A percentile compares a stretch with the other conserved stretches of the same genome.
These are phyloP conservation scores for Microcebus griseorufus DNA, from an alignment of 2,113 vertebrate species.

Conservation along the genomic window DNA sequence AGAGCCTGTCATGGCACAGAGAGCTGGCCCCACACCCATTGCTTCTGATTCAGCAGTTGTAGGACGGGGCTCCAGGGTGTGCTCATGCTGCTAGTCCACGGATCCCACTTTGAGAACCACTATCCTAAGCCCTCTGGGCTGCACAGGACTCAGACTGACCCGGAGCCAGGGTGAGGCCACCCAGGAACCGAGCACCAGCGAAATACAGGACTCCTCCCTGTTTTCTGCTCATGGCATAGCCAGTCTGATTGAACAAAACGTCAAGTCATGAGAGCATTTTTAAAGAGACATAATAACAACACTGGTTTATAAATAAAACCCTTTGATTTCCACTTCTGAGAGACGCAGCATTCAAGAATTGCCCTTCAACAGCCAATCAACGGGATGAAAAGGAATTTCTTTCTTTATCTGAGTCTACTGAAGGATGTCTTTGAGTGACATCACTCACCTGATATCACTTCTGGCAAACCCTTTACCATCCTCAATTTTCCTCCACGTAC, in stretches of 20 bases:
- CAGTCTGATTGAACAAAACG: background rate
- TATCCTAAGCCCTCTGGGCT: too few species aligned
- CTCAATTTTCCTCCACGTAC: background rate
- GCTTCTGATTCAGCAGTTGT: background rate
- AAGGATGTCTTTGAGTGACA: too few species aligned
- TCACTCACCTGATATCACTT: accelerated
- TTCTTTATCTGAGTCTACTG: background rate
- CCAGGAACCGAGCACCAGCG: too few species aligned
- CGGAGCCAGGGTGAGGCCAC: accelerated
- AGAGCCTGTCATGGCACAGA: accelerated
- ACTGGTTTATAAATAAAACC: background rate
- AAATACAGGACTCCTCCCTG: accelerated
- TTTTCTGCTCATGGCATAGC: background rate
- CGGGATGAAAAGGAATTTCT: background rate
- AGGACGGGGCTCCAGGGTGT: background rate
- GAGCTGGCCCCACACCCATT: accelerated
- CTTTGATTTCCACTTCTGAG: background rate
- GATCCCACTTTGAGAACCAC: too few species aligned
- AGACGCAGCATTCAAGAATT: background rate
- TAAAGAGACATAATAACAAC: background rate
- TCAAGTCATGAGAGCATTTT: background rate
- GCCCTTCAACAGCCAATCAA: background rate
- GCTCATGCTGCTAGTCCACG: background rate
- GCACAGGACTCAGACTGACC: background rate
- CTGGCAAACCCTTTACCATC: background rate